Base-by-base conservation (phyloP, 2,113 vertebrate genomes). In the Rhinogobius similis region DNA sequence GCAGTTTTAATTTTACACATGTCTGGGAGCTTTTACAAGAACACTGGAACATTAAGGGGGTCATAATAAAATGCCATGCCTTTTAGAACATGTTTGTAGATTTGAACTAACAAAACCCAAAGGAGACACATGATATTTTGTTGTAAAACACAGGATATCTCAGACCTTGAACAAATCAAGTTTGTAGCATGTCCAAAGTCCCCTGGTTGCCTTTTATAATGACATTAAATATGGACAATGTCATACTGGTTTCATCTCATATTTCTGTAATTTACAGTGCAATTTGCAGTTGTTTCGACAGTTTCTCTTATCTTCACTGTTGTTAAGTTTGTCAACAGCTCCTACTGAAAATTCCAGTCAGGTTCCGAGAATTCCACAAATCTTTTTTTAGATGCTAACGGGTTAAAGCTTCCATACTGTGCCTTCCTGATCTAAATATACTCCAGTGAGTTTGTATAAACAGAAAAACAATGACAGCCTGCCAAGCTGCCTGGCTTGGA, bases 391-490 rank as follows among this genome's bases (percentile, higher is more conserved):
- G 50, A 72, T 70, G 71, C 64, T 65, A 50, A 52, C 61, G 67
- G 46, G 58, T 63, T 63, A 36, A 48, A 72, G 36, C 39, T 53
- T 56, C 29, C 59, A 48, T 58, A 48, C 72, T 63, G 75, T 13
- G 56, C 62, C 53, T 80, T 72, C 65, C 72, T 58, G 58, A 68
- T 76, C 82, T 84, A 90, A 87, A 89, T 86, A 86, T 85, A 90
- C 70, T 73, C 61, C 69, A 76, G 38, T 71, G 71, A 71, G 72
- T 86, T 81, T 84, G 44, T 76, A 76, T 80, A 82, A 78, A 82
- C 77, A 76, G 64, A 80, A 79, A n/a, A 76, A 88, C 82, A 87
- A 85, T 83, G 68, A 81, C 71, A 59, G 56, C 70, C 75, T 63
- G 67, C 66, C 43, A 65, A 79, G 68, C 56, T 65, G 44, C 58